Evolutionary conservation across 2,113 vertebrate genomes (phyloP).

Genomic region (Percopsis transmontana): DNA sequence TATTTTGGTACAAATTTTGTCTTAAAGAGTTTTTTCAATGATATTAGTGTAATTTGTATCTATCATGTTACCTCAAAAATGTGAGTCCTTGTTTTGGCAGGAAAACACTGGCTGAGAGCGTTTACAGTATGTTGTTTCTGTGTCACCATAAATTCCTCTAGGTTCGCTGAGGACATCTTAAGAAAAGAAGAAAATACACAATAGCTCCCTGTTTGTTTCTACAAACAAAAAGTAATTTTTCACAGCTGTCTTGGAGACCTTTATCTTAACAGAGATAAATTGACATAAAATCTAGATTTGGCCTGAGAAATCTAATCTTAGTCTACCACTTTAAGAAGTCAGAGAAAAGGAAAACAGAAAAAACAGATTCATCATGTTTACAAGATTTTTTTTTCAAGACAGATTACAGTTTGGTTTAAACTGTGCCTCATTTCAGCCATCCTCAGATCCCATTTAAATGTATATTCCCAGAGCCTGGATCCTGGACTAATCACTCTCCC

Average conservation of each 20-base stretch:
- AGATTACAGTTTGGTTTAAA: constrained; percentile 32
- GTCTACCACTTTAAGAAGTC: constrained; percentile 20
- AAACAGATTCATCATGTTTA: constrained; percentile 9
- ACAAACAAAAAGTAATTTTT: neutral
- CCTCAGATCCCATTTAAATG: constrained; percentile 48
- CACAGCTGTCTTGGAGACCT: constrained; percentile 3
- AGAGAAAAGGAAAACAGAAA: constrained; percentile 14
- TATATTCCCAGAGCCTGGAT: constrained; percentile 41
- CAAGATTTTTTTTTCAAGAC: constrained; percentile 10
- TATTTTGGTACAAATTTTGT: too few relatives aligned
- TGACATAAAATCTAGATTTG: neutral
- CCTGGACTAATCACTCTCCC: constrained; percentile 38
- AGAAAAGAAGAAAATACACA: too few relatives aligned
- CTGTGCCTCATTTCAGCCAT: constrained; percentile 20
- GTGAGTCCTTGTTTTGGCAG: constrained; percentile 9
- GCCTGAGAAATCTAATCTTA: neutral
- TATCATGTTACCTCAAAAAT: constrained; percentile 20
- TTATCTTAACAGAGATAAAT: too few relatives aligned
- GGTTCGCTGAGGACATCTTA: too few relatives aligned
- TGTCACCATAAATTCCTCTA: constrained; percentile 25
- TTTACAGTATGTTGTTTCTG: constrained; percentile 21
- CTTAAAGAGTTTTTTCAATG: neutral
- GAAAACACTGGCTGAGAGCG: constrained; percentile 5
- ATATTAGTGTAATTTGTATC: constrained; percentile 1
- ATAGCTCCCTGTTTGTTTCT: too few relatives aligned